Base-by-base conservation (phyloP, 23 tunicate genomes). In the Botrylloides violaceus region DNA sequence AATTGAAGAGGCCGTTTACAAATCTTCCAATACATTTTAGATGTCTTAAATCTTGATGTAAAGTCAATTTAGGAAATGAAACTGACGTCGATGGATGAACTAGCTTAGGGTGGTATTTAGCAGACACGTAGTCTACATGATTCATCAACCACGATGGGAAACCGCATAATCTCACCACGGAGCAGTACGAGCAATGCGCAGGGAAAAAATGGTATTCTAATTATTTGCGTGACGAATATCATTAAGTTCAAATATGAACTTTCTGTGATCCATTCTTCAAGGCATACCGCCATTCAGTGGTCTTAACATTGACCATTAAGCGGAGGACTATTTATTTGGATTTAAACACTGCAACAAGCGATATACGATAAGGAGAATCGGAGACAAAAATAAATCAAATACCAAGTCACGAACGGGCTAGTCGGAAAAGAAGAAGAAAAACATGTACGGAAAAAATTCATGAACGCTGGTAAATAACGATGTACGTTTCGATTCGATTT, bases 161-260 rank as follows among this genome's bases (percentile, higher is more conserved):
- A 43, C 53, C 53, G 53, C 53, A 43, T 9, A 43, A 43, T 43
- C 53, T 7, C 53, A 15, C 15, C 53, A 15, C 53, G 15, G 53
- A 43, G 53, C 15, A 43, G 15, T 15, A 43, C 53, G 53, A 15
- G 15, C 53, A 15, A 15, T n/a, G n/a, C n/a, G n/a, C n/a, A n/a
- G 15, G 53, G 53, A 9, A 43, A 15, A 43, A 43, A 7, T 15
- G 53, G 53, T 15, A 43, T 43, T 43, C 53, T 43, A 43, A 43
- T 43, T 43, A 43, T 43, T 43, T 43, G 53, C 53, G 53, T 43
- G 53, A 43, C 53, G 53, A 43, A 43, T 43, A 43, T 43, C 53
- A 43, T 43, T 43, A 43, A 15, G 53, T 15, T n/a, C 53, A 15
- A 43, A 15, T 7, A 15, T 43, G 53, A 43, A 43, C 53, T 43